Base-by-base conservation (phyloP, 2,888 invertebrate species). In the Dioctria rufipes region DNA sequence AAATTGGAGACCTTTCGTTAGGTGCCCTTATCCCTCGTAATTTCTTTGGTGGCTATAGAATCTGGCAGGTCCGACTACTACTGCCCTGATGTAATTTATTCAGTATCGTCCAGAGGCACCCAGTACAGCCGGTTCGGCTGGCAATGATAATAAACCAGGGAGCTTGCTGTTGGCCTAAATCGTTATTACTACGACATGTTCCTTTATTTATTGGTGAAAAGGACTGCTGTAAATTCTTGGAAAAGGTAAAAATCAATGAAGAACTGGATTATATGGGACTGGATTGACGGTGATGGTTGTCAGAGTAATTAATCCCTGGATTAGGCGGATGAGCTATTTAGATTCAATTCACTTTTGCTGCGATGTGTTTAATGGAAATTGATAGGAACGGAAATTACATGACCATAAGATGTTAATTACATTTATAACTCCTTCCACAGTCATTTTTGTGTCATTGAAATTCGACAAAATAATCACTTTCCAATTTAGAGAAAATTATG, bases 1-100 rank as follows among this genome's bases (percentile, higher is more conserved):
- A 78, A 78, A 78, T 78, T 78, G 78, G 78, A 65, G 78, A 78
- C 78, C 78, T 78, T 65, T 78, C 65, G 78, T 61, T 78, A 78
- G 60, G 65, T 51, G 78, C 65, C 65, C 65, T 78, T 78, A 78
- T 63, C 78, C 65, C 25, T 51, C 78, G 78, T 78, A 78, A 78
- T 78, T 63, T 63, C 65, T 78, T 42, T 40, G 65, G 8, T 13
- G 8, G 49, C 78, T n/a, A 63, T 78, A 65, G 39, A 78, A 75
- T 43, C 58, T 54, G 49, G 54, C 71, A 71, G 71, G 11, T 54
- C 40, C 71, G 60, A 75, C 42, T 61, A 75, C 42, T 61, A 13
- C 61, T 46, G 65, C 63, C 63, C 25, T 39, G 43, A 11, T 42
- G 63, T 78, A 65, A 78, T 63, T 78, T 78, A 78, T 78, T 78